Conservation (phyloP, 2,888 invertebrate species). For the Hedychridium roseum region DNA sequence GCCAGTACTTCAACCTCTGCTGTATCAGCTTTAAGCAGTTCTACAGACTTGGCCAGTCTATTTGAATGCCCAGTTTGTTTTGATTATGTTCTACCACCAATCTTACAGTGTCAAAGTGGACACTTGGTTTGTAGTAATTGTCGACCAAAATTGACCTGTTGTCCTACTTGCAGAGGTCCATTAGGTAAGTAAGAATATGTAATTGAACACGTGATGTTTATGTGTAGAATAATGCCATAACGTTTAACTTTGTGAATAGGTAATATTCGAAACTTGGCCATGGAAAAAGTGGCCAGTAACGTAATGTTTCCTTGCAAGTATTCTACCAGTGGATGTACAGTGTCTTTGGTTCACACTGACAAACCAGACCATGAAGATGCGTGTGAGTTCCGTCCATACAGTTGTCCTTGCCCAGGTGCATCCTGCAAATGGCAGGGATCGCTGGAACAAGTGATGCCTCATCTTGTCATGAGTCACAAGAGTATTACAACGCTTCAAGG, state of each 20-base stretch:
- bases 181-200: constrained; percentile 68
- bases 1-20: constrained; percentile 65
- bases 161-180: constrained; percentile 97
- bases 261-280: constrained; percentile 97
- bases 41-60: constrained; percentile 87
- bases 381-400: constrained; percentile 98
- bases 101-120: constrained; percentile 98
- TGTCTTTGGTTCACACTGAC: constrained; percentile 93
- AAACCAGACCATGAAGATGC: constrained; percentile 99
- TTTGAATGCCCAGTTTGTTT: constrained; percentile 98
- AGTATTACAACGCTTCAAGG: constrained; percentile 98
- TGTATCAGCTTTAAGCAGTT: constrained; percentile 73
- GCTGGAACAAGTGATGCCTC: constrained; percentile 97
- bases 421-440: constrained; percentile 99
- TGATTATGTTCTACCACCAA: constrained; percentile 98
- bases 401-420: constrained; percentile 99
- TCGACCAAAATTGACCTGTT: constrained; percentile 94
- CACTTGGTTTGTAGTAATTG: constrained; percentile 98
- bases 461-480: constrained; percentile 96
- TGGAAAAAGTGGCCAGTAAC: constrained; percentile 99
- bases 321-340: constrained; percentile 92
- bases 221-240: not conserved
- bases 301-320: constrained; percentile 99
- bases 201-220: too few relatives aligned
- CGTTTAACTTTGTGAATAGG: constrained; percentile 64